These are phyloP conservation scores for Theonella swinhoei DNA, from an alignment of 37 sponge, comb jelly and placozoan genomes.

Conservation along the genomic window DNA sequence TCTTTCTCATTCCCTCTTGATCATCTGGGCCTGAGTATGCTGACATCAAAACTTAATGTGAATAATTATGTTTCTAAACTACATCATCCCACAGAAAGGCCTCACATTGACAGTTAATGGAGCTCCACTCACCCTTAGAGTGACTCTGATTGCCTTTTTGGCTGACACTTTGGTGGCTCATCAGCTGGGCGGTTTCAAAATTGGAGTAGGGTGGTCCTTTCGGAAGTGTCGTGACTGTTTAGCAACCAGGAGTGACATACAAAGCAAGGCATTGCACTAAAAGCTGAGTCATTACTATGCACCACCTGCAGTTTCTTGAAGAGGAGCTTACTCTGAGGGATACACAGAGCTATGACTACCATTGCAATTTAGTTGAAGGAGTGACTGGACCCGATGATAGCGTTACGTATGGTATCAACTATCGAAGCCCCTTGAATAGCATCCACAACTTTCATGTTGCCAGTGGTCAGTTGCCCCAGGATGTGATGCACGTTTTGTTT, in stretches of 20 bases:
- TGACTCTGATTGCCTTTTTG: constrained; percentile 8
- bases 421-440: constrained; percentile 26
- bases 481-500: constrained; percentile 51
- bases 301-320: too few relatives aligned
- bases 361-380: constrained; percentile 20
- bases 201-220: constrained; percentile 42
- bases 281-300: too few relatives aligned
- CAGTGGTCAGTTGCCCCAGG: constrained; percentile 45
- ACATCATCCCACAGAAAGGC: too few relatives aligned
- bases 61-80: too few relatives aligned
- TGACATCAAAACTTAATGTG: too few relatives aligned
- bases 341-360: constrained; percentile 34
- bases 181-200: constrained; percentile 46
- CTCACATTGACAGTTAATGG: too few relatives aligned
- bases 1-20: too few relatives aligned
- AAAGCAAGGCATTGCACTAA: too few relatives aligned
- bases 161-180: constrained; percentile 53
- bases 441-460: constrained; percentile 54
- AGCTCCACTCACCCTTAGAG: too few relatives aligned
- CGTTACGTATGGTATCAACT: constrained; percentile 44
- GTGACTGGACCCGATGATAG: constrained; percentile 4
- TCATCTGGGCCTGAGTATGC: too few relatives aligned
- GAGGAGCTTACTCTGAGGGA: constrained; percentile 1
- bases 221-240: constrained; percentile 40
- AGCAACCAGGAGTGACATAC: too few relatives aligned